phyloP scores from a whole-genome alignment of 1,140 invertebrate genomes.

The Fopius arisanus region DNA sequence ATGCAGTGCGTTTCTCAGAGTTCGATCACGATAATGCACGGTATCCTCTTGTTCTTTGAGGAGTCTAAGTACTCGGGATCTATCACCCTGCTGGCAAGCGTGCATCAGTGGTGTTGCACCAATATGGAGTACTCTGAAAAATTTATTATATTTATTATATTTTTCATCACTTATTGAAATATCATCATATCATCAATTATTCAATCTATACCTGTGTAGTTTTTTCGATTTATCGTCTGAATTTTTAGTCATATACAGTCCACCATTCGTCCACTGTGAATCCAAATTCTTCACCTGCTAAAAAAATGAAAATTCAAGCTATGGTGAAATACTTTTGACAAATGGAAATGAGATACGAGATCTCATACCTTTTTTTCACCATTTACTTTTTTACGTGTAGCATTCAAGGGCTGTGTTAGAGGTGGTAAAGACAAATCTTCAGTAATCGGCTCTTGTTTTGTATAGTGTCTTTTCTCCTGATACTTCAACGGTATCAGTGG shows the following conservation, averaged over 20 bases:
- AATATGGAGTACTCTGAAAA: constrained; percentile 57
- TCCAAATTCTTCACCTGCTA: constrained; percentile 36
- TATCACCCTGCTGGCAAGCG: constrained; percentile 82
- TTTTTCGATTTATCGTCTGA: constrained; percentile 43
- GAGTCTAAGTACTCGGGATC: constrained; percentile 65
- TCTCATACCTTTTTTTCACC: not conserved
- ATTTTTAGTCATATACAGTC: constrained; percentile 36
- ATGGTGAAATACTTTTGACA: no score
- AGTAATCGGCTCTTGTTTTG: constrained; percentile 43
- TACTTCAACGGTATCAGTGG: constrained; percentile 56
- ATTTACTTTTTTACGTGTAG: not conserved
- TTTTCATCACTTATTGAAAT: no score
- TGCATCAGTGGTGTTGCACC: constrained; percentile 85
- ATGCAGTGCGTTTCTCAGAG: constrained; percentile 87
- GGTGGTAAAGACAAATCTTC: constrained; percentile 59
- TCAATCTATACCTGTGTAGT: constrained; percentile 19
- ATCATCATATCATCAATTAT: no score
- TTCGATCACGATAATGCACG: constrained; percentile 75
- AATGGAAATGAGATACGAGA: no score
- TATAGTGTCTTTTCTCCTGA: constrained; percentile 44
- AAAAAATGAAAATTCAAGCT: no score
- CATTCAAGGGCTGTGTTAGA: constrained; percentile 41
- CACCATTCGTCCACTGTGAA: constrained; percentile 35
- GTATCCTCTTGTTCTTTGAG: constrained; percentile 63
- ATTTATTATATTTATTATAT: constrained; percentile 15